These are phyloP conservation scores for Steatocranus sp. DNA, from an alignment of 2,797 vertebrate genomes.

Conservation along the genomic window DNA sequence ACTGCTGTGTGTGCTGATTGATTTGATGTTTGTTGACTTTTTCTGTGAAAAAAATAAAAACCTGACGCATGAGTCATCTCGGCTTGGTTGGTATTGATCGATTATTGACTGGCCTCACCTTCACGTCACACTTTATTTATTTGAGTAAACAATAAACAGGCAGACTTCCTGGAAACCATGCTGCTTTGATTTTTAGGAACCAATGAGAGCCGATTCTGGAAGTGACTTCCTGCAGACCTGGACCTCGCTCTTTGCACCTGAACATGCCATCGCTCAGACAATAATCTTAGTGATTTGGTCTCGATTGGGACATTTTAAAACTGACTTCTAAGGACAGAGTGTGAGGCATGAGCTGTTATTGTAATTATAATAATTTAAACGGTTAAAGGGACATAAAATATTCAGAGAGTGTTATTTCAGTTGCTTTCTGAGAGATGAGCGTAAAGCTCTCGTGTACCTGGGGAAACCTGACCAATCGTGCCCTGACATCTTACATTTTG, in stretches of 20 bases:
- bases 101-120: neutral
- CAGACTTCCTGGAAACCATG: neutral
- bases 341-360: neutral
- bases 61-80: neutral
- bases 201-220: neutral
- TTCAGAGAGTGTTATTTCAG: neutral
- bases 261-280: neutral
- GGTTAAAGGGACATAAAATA: neutral
- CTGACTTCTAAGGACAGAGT: rapidly evolving
- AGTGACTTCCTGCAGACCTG: neutral
- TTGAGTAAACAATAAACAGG: neutral
- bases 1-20: neutral
- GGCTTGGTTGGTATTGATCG: neutral
- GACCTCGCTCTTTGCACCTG: neutral
- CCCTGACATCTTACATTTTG: rapidly evolving
- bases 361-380: neutral
- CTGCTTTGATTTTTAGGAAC: neutral
- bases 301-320: neutral
- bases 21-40: neutral
- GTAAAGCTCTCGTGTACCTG: neutral
- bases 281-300: neutral
- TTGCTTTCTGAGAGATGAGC: neutral
- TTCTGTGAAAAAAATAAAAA: neutral
- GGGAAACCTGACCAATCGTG: neutral
- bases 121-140: neutral